phyloP scores from a whole-genome alignment of 1,140 invertebrate genomes.

The Propsilocerus akamusi region DNA sequence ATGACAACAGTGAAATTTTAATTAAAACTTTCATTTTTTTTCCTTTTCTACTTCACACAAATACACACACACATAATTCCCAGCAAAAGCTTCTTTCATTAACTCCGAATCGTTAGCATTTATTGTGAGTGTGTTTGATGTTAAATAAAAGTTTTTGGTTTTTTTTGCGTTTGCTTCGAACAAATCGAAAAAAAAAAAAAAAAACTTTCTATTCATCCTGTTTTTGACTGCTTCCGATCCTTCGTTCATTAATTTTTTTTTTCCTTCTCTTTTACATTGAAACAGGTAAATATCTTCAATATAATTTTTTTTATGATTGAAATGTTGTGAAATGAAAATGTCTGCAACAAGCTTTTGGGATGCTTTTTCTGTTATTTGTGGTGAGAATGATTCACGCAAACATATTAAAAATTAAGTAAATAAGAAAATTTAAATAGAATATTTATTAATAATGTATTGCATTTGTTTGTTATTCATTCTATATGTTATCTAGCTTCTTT shows the following conservation, averaged over 20 bases:
- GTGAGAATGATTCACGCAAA: no score
- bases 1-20: constrained; percentile 3
- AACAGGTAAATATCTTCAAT: background rate
- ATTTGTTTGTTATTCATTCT: no score
- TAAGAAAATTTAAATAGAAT: no score
- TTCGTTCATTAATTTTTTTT: background rate
- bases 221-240: background rate
- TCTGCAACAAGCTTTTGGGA: no score
- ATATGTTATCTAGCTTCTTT: no score
- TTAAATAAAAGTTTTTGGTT: background rate
- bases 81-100: background rate
- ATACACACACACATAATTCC: background rate
- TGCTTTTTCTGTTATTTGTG: no score
- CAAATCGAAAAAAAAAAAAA: background rate
- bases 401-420: no score
- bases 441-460: no score
- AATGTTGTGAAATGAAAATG: no score
- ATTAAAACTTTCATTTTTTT: constrained; percentile 4
- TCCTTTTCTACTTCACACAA: background rate
- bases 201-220: background rate
- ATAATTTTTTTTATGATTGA: background rate
- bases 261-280: background rate
- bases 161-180: background rate
- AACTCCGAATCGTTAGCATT: background rate
- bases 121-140: background rate